Base-by-base conservation (phyloP, 2,888 invertebrate genomes). In the Limnephilus marmoratus region DNA sequence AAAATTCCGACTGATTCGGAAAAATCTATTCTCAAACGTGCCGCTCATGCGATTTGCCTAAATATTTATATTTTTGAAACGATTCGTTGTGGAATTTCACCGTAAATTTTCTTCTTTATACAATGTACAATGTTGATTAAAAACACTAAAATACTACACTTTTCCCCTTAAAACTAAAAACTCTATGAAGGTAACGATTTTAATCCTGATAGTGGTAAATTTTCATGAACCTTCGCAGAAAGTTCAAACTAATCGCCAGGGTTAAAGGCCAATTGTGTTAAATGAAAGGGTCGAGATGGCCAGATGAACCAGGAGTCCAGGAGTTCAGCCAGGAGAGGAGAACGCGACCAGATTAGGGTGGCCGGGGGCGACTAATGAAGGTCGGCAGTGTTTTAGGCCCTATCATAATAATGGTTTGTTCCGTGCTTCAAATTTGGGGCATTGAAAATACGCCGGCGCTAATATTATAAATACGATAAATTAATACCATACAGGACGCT, bases 161-260 rank as follows among this genome's bases (percentile, higher is more conserved):
- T 68, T 68, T 68, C 68, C 68, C 68, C 1, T n/a, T 68, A 68
- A 68, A 68, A 68, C 68, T 53, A 68, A 68, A 68, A 68, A 9
- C 5, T 1, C 18, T 68, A n/a, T n/a, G 1, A n/a, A 68, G 68
- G 24, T 24, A 68, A n/a, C 24, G 24, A 24, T n/a, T 29, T 86
- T 49, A 45, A 29, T 86, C 31, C 31, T 15, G 49, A 86, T 86
- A 45, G 45, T n/a, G 85, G 24, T 31, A 12, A 45, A 45, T 53
- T 86, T 86, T 86, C 53, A 86, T 86, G 41, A 86, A 41, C 24
- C 45, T n/a, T 11, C 31, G 34, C 34, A 34, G 53, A 86, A 86
- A 86, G 49, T 53, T 86, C 53, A 86, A 45, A 86, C 86, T 53
- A 86, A 41, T 86, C 86, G 45, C 49, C 29, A 86, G 86, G 86